Evolutionary conservation across 2,888 invertebrate genomes (phyloP), one percentile per base, ranked within the genome.

Genomic region (Reticulitermes lucifugus): DNA sequence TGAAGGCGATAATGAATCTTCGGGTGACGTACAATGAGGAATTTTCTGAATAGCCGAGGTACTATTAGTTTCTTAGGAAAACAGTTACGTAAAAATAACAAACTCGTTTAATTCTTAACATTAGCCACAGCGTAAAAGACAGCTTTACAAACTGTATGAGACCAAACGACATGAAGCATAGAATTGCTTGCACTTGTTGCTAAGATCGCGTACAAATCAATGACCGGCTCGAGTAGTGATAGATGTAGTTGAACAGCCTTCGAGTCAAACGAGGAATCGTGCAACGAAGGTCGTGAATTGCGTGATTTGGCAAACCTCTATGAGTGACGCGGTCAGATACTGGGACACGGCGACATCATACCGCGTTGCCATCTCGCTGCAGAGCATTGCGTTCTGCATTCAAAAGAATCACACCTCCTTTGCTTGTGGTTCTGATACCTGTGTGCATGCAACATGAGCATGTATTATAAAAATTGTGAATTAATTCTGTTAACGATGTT

Each of bases 291-390:
- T 70, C 81, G 81, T 81, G 81, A 81, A 43, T 81, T 81, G 70
- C 81, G 81, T 81, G 81, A 43, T 81, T 81, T 81, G 65, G 65
- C 81, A 35, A 25, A n/a, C 25, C 65, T 10, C 65, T 10, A n/a
- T 65, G 65, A 77, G 21, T 73, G 77, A 43, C 35, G 77, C 43
- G 46, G 41, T 75, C 75, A 43, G 21, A 43, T 43, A 35, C 41
- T 43, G 77, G n/a, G 77, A 14, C 77, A 75, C 46, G 51, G n/a
- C 77, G 51, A 46, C 77, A 77, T 46, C 22, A 41, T n/a, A 77
- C 77, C 77, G n/a, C 46, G 21, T 65, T n/a, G 65, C 65, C 6
- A n/a, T 25, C 6, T 6, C 60, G 60, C 6, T 2, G n/a, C 12
- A 2, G 41, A 7, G 41, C 7, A 41, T 14, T 41, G 73, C 41